Percentiles rank a stretch among this genome's conserved stretches.
Conservation (phyloP, 2,888 invertebrate species). For the Scrobipalpa atriplicella region DNA sequence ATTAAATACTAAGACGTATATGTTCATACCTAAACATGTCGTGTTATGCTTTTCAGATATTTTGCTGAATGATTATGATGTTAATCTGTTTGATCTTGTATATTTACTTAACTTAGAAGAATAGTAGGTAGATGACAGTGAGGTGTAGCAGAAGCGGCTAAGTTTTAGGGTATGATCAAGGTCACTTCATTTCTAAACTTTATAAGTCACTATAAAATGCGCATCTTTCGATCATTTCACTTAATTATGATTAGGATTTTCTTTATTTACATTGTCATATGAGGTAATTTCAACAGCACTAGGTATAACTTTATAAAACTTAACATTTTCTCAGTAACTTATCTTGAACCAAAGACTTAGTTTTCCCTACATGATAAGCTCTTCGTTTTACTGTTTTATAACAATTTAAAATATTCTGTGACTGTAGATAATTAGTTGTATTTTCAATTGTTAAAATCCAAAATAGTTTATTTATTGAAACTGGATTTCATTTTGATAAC, state of each 20-base stretch:
- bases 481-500: constrained; percentile 28
- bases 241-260: constrained; percentile 48
- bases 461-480: not conserved
- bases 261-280: constrained; percentile 60
- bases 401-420: constrained; percentile 8
- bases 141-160: constrained; percentile 74
- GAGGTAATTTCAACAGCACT: constrained; percentile 72
- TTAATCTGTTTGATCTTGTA: not conserved
- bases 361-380: constrained; percentile 76
- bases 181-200: constrained; percentile 79
- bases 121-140: constrained; percentile 52
- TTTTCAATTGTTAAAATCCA: not conserved
- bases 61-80: not conserved
- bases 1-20: not conserved
- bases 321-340: constrained; percentile 51
- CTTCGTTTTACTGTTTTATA: constrained; percentile 48
- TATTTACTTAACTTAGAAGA: constrained; percentile 42
- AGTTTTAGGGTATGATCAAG: constrained; percentile 76
- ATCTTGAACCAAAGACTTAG: constrained; percentile 57
- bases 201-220: constrained; percentile 70
- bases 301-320: constrained; percentile 55
- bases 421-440: not conserved
- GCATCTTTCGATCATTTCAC: constrained; percentile 56
- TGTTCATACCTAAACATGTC: not conserved
- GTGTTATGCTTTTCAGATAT: not conserved